phyloP scores from a whole-genome alignment of 2,888 invertebrate species.

The Cryptus viduatorius region DNA sequence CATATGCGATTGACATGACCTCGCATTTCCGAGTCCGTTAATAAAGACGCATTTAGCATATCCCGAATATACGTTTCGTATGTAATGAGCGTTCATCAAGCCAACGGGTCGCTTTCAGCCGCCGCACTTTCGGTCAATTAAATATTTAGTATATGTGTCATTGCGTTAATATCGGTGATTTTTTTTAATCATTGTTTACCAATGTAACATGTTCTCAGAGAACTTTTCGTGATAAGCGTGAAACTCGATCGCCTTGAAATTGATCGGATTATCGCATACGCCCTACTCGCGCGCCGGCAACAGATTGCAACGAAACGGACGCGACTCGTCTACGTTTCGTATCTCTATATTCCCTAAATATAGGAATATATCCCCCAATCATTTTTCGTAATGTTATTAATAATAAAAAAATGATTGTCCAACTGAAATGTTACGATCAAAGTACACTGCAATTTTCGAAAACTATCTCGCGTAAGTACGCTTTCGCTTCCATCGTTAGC shows the following conservation, averaged over 20 bases:
- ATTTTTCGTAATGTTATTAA: neutral
- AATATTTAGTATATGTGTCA: neutral
- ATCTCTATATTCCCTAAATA: neutral
- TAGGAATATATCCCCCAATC: neutral
- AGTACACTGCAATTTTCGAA: constrained; percentile 7
- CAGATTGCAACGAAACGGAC: constrained; percentile 47
- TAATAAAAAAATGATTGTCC: no score
- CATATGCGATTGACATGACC: constrained; percentile 68
- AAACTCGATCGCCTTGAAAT: constrained; percentile 62
- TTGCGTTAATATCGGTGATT: neutral
- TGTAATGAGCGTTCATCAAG: constrained; percentile 58
- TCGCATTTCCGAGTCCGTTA: constrained; percentile 60
- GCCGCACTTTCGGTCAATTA: neutral
- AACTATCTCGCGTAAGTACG: constrained; percentile 35
- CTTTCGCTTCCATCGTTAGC: constrained; percentile 46
- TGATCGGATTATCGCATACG: constrained; percentile 69
- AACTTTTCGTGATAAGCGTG: constrained; percentile 64
- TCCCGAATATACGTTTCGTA: constrained; percentile 72
- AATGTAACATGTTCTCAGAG: constrained; percentile 63
- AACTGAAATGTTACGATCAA: neutral
- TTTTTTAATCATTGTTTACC: constrained; percentile 11
- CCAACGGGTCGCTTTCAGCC: neutral
- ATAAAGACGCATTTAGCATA: constrained; percentile 73
- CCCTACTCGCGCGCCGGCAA: constrained; percentile 56
- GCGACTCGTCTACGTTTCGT: neutral